These are phyloP conservation scores for Hypotaenidia okinawae DNA, from an alignment of 2,797 vertebrate species.

Conservation along the genomic window DNA sequence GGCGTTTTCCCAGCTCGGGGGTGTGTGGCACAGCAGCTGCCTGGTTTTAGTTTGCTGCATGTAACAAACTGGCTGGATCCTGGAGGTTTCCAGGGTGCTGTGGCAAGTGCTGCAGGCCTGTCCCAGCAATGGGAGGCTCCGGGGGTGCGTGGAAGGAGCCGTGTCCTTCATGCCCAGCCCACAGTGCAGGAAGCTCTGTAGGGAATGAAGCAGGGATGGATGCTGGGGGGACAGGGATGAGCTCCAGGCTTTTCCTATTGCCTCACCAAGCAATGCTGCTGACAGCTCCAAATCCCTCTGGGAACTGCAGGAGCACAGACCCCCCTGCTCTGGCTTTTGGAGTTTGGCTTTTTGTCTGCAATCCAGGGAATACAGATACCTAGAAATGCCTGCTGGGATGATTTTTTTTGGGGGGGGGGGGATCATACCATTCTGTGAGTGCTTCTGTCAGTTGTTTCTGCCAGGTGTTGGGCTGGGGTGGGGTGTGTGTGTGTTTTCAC, in stretches of 20 bases:
- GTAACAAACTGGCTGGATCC: rapidly evolving
- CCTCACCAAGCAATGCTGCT: not conserved
- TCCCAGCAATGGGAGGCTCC: not conserved
- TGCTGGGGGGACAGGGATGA: not conserved
- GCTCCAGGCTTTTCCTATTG: not conserved
- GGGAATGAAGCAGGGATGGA: not conserved
- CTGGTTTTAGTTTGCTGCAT: not conserved
- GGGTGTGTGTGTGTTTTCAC: not conserved
- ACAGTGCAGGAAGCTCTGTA: not conserved
- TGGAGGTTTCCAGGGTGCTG: not conserved
- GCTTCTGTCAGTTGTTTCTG: not conserved
- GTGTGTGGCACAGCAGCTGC: not conserved
- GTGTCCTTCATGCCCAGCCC: not conserved
- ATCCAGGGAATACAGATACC: no score
- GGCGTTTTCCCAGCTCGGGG: not conserved
- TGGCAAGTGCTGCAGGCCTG: not conserved
- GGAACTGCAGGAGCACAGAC: rapidly evolving
- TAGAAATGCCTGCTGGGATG: not conserved
- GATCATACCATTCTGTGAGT: rapidly evolving
- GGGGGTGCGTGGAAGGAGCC: not conserved
- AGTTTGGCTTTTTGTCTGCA: not conserved
- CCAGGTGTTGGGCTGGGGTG: not conserved
- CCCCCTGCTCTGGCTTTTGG: rapidly evolving
- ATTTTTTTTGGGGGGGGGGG: rapidly evolving
- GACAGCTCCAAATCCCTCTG: not conserved